Evolutionary conservation across 2,797 vertebrate genomes (phyloP).

Genomic region (Chiroxiphia lanceolata): DNA sequence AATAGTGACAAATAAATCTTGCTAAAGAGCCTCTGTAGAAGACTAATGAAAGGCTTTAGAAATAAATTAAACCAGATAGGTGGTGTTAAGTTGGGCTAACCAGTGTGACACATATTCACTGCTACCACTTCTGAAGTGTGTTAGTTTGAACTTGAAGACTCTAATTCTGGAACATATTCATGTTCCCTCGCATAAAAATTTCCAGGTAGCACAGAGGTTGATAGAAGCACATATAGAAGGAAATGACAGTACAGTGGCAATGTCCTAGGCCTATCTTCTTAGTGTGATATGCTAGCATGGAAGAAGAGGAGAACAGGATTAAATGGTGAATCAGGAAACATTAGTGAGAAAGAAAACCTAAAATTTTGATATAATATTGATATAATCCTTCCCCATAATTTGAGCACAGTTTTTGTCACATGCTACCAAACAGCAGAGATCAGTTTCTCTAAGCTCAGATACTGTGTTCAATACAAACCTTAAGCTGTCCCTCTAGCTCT

Average conservation of each 20-base stretch:
- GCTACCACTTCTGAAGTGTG: not conserved
- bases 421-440: not conserved
- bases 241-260: not conserved
- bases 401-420: not conserved
- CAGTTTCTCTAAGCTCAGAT: not conserved
- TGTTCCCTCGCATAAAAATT: not conserved
- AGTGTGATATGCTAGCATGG: not conserved
- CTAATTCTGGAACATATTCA: not conserved
- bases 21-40: not conserved
- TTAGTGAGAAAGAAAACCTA: not conserved
- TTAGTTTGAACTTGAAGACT: not conserved
- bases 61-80: not conserved
- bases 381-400: not conserved
- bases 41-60: not conserved
- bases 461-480: slow-evolving; percentile 79
- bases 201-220: not conserved
- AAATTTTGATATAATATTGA: not conserved
- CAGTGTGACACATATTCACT: not conserved
- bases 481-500: slow-evolving; percentile 84
- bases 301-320: not conserved
- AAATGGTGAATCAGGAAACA: not conserved
- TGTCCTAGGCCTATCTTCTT: not conserved
- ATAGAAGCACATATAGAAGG: not conserved
- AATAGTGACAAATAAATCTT: not conserved
- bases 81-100: not conserved